phyloP scores from a whole-genome alignment of 2,888 invertebrate genomes.

The Allolobophora icterica region DNA sequence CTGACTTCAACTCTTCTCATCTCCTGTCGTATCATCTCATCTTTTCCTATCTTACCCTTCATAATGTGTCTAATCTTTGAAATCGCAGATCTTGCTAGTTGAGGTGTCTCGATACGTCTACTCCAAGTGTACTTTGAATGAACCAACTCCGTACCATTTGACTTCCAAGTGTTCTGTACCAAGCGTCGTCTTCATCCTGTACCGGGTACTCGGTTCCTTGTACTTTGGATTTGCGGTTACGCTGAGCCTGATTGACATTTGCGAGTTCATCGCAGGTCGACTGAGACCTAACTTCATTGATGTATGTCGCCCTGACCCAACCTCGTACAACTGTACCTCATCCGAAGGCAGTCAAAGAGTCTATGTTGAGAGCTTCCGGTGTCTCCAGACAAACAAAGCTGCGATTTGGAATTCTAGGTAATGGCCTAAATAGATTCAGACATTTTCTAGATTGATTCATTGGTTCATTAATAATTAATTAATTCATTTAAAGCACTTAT shows the following conservation, averaged over 20 bases:
- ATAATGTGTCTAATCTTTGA: too few species aligned
- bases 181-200: slow-evolving; percentile 24
- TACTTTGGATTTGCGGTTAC: slow-evolving; percentile 84
- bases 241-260: slow-evolving; percentile 85
- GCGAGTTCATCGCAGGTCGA: slow-evolving; percentile 89
- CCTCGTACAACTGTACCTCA: slow-evolving; percentile 65
- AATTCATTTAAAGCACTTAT: too few species aligned
- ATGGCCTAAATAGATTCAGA: not conserved
- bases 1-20: too few species aligned
- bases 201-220: slow-evolving; percentile 72
- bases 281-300: slow-evolving; percentile 89
- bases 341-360: slow-evolving; percentile 67
- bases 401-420: slow-evolving; percentile 21
- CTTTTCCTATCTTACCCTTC: too few species aligned
- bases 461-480: too few species aligned
- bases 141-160: slow-evolving; percentile 5
- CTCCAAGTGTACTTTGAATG: not conserved
- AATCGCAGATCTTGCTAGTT: not conserved
- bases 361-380: slow-evolving; percentile 29
- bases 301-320: slow-evolving; percentile 77
- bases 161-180: not conserved
- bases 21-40: too few species aligned
- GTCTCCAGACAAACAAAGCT: not conserved
- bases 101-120: slow-evolving; percentile 27
- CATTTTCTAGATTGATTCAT: not conserved